A percentile compares a stretch with the other conserved stretches of the same genome.
Evolutionary conservation across 2,888 invertebrate genomes (phyloP).

Genomic region (Cactoblastis cactorum): DNA sequence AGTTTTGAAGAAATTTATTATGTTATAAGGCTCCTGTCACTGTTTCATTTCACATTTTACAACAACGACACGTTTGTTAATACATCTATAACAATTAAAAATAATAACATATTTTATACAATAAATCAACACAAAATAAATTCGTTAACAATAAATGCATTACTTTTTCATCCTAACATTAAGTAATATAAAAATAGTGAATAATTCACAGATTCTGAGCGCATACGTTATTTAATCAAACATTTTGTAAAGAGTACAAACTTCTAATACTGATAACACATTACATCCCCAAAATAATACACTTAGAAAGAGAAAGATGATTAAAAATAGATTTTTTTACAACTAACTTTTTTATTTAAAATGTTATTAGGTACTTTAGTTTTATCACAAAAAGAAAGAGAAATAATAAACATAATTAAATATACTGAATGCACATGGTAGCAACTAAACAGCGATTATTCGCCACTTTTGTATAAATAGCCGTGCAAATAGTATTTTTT

Average conservation of each 20-base stretch:
- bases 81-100: constrained; percentile 35
- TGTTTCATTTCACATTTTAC: constrained; percentile 35
- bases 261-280: constrained; percentile 11
- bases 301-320: background rate
- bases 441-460: too few relatives aligned
- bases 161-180: constrained; percentile 36
- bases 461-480: too few relatives aligned
- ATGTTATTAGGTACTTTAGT: too few relatives aligned
- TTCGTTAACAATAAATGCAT: constrained; percentile 76
- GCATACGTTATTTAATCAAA: constrained; percentile 42
- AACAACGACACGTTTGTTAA: constrained; percentile 37
- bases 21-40: constrained; percentile 45
- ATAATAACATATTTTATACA: constrained; percentile 41
- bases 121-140: constrained; percentile 65
- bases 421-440: too few relatives aligned
- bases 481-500: too few relatives aligned
- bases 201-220: constrained; percentile 45
- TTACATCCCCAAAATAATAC: background rate
- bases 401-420: too few relatives aligned
- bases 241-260: constrained; percentile 15
- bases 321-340: background rate
- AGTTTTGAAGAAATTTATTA: constrained; percentile 35
- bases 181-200: constrained; percentile 50
- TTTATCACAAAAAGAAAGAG: too few relatives aligned
- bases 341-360: too few relatives aligned